Evolutionary conservation across 1,140 invertebrate species (phyloP).

Genomic region (Drosophila quadrilineata): DNA sequence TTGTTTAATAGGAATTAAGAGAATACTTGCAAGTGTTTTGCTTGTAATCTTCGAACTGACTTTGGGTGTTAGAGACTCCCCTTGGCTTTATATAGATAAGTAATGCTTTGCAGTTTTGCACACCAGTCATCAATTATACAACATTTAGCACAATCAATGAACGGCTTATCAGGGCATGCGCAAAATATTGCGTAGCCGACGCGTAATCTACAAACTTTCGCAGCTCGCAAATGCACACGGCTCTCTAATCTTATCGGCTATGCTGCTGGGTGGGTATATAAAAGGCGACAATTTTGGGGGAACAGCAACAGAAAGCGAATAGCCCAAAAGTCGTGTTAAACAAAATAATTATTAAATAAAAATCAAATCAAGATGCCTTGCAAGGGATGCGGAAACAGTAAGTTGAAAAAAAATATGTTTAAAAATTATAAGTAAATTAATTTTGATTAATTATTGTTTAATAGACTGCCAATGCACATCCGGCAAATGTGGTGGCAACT

Average conservation of each 20-base stretch:
- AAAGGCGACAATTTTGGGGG: neutral
- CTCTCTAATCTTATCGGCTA: slow-evolving; percentile 48
- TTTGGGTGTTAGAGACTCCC: neutral
- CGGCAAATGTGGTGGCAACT: slow-evolving; percentile 57
- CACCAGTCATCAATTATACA: slow-evolving; percentile 21
- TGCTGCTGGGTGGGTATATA: slow-evolving; percentile 35
- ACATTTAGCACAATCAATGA: neutral
- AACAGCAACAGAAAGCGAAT: slow-evolving; percentile 11
- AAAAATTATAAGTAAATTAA: neutral
- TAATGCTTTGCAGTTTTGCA: slow-evolving; percentile 32
- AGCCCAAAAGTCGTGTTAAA: neutral
- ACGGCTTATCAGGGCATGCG: slow-evolving; percentile 38
- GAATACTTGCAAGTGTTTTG: slow-evolving; percentile 1
- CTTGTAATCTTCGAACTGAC: neutral
- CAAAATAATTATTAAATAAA: neutral
- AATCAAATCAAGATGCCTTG: slow-evolving; percentile 52
- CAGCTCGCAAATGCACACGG: slow-evolving; percentile 52
- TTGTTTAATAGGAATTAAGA: neutral
- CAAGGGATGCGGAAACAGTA: slow-evolving; percentile 70
- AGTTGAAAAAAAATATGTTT: slow-evolving; percentile 12
- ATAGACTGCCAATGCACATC: slow-evolving; percentile 62
- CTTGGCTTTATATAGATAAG: slow-evolving; percentile 39
- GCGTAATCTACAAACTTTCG: slow-evolving; percentile 1
- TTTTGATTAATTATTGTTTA: neutral
- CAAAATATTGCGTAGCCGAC: slow-evolving; percentile 30